Evolutionary conservation across 2,113 vertebrate species (phyloP), one percentile per base, ranked within the genome.

Genomic region (Numenius arquata): DNA sequence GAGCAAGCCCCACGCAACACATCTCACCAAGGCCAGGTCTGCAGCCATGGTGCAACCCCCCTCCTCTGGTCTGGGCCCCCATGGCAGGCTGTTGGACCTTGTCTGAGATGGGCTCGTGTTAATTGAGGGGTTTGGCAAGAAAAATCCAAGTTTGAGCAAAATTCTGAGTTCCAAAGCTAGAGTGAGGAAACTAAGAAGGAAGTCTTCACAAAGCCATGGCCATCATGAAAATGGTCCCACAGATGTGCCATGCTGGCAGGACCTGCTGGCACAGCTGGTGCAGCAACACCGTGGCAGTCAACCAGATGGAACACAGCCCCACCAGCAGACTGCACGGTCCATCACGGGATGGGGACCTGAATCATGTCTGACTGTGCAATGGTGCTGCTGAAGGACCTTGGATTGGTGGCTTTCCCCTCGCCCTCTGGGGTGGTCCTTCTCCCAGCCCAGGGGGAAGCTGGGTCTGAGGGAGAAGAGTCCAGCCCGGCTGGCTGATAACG

Each of bases 241-340:
- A 40, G 58, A 45, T 0, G 0, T 36, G 71, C 52, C 36, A 41
- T 1, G 0, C 26, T 1, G 8, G 36, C 40, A 70, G 55, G 81
- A 50, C 19, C 40, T 41, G 58, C 41, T 2, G 1, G 41, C 56
- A 61, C 53, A 36, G 73, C 0, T 0, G 50, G 32, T 34, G 15
- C 56, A 62, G 77, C 45, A 27, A 30, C 3, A 2, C 20, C 10
- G 0, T 0, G 0, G 56, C 0, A 0, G 26, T 53, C 73, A 89
- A 43, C n/a, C 6, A 63, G 16, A 36, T 9, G 8, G 52, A 72
- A 40, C 58, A 68, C 55, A 73, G 59, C 30, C 73, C 63, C 76
- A 48, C 43, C 65, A 45, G n/a, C 29, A 74, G 41, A 59, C 45
- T 21, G 40, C 25, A 13, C 0, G 1, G 63, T 22, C 65, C 1